Base-by-base conservation (phyloP, 30 jellyfish, hydroid and myxozoan species). In the Cassiopea xamachana region DNA sequence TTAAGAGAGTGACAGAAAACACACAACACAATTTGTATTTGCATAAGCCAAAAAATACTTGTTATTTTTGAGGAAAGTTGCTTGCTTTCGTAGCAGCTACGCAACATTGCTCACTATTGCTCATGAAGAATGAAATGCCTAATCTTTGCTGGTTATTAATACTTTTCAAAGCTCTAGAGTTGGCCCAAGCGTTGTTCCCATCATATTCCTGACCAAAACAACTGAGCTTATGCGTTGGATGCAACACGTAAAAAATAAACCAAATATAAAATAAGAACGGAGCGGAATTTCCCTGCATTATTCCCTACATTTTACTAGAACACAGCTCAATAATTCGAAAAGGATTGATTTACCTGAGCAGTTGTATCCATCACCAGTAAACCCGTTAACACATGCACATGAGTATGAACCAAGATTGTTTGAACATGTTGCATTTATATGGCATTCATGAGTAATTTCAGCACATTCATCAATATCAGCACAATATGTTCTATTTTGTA, bases 381-480 rank as follows among this genome's bases (percentile, higher is more conserved):
- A 82, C 46, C 91, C 91, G 68, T 73, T 19, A 1, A 43, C 46
- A 48, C 91, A 82, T 39, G 83, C n/a, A n/a, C n/a, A n/a, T n/a
- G n/a, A n/a, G n/a, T n/a, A n/a, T n/a, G n/a, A n/a, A n/a, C n/a
- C n/a, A 82, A 10, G 39, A 14, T 19, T 39, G 48, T 82, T 82
- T 4, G 73, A 7, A 17, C 91, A 82, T 10, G 73, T 82, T 7
- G 88, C 88, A 55, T 80, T 80, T 39, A 5, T 1, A n/a, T 80
- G 27, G 19, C 88, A 80, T 12, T 46, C 46, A 61, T 77, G 86
- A 55, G 86, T 48, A 77, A 3, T 78, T 46, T 74, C 19, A 14
- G 82, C 77, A 7, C 87, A 78, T 49, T 78, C 87, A 55, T 77
- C 86, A 48, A 77, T 48, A 1, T 77, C 86, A 46, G 48, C 48